phyloP scores from a whole-genome alignment of 2,888 invertebrate genomes.

The Drosophila colorata region DNA sequence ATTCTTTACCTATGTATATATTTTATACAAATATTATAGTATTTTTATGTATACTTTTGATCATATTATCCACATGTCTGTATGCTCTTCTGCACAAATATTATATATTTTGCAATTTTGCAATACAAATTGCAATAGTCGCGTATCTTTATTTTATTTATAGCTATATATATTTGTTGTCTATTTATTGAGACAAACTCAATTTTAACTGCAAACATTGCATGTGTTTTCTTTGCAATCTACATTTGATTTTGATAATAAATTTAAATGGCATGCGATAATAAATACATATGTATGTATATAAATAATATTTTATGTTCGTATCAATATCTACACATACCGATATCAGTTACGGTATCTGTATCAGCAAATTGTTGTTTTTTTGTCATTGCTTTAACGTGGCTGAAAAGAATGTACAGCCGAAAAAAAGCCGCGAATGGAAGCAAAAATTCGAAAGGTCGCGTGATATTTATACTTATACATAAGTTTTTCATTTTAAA shows the following conservation, averaged over 20 bases:
- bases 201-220: background rate
- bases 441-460: constrained; percentile 22
- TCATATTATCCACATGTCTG: no score
- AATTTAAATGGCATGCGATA: constrained; percentile 22
- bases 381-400: constrained; percentile 6
- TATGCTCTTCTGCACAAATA: no score
- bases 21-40: no score
- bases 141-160: background rate
- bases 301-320: constrained; percentile 10
- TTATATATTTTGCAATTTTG: no score
- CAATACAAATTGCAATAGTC: no score
- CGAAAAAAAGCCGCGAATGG: constrained; percentile 8
- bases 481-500: background rate
- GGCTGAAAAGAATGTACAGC: constrained; percentile 21
- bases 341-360: constrained; percentile 31
- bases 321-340: constrained; percentile 17
- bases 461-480: constrained; percentile 1
- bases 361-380: constrained; percentile 27
- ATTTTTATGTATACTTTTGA: no score
- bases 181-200: background rate
- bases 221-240: constrained; percentile 1
- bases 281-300: constrained; percentile 9
- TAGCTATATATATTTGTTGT: background rate
- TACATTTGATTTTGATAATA: constrained; percentile 10
- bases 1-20: no score